These are phyloP conservation scores for Caenorhabditis sulstoni DNA, from an alignment of 2,888 invertebrate species.

Conservation along the genomic window DNA sequence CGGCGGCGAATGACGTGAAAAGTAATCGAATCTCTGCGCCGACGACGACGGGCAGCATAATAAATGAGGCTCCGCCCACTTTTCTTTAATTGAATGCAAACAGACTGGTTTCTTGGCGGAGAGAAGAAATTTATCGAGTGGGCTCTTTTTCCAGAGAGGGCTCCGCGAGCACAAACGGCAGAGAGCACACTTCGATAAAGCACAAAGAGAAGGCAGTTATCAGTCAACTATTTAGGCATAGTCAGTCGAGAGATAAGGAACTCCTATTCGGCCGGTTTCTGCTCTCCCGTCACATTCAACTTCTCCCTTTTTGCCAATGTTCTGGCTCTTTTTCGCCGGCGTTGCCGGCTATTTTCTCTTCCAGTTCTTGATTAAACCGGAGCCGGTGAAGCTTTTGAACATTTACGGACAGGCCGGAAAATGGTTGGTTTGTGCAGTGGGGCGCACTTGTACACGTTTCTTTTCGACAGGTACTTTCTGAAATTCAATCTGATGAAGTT, in stretches of 20 bases:
- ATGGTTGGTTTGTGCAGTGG: constrained; percentile 49
- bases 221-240: constrained; percentile 44
- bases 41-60: constrained; percentile 8
- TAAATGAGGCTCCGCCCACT: constrained; percentile 20
- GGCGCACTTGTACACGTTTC: not conserved
- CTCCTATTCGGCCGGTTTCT: constrained; percentile 19
- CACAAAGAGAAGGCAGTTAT: constrained; percentile 1
- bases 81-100: constrained; percentile 53
- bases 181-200: constrained; percentile 42
- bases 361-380: constrained; percentile 48
- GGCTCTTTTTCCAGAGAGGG: not conserved
- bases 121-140: not conserved
- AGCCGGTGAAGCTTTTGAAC: constrained; percentile 59
- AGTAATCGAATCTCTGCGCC: not conserved
- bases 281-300: not conserved
- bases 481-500: constrained; percentile 73
- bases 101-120: constrained; percentile 6
- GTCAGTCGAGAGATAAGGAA: constrained; percentile 45
- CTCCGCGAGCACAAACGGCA: not conserved
- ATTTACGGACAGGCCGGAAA: constrained; percentile 69
- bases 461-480: constrained; percentile 62
- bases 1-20: constrained; percentile 5
- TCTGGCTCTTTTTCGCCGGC: constrained; percentile 40
- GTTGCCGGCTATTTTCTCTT: constrained; percentile 31
- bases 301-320: not conserved